Conservation (phyloP, 2,797 vertebrate genomes). For the Sebastes kiyomatsui region DNA sequence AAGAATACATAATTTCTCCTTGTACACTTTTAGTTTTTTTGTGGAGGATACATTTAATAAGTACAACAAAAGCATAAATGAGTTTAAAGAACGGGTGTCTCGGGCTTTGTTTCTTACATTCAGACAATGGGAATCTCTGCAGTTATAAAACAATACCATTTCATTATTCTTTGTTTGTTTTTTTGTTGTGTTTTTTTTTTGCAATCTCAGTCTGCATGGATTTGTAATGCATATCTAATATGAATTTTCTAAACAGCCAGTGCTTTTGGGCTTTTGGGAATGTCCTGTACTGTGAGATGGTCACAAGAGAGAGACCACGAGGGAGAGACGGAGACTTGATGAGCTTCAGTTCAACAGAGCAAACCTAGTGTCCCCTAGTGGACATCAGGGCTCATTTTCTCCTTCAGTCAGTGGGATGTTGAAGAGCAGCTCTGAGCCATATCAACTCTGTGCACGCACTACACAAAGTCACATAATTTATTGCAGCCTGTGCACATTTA, state of each 20-base stretch:
- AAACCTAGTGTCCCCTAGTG: constrained; percentile 76
- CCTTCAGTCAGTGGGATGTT: background rate
- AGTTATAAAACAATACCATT: constrained; percentile 27
- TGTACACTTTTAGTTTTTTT: background rate
- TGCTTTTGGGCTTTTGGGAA: constrained; percentile 49
- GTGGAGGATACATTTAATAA: background rate
- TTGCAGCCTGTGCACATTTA: constrained; percentile 31
- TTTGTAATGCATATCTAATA: constrained; percentile 59
- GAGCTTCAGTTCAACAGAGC: constrained; percentile 38
- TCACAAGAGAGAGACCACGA: background rate
- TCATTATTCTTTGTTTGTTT: constrained; percentile 25
- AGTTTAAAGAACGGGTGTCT: background rate
- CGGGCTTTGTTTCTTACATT: background rate
- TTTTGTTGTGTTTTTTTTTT: background rate
- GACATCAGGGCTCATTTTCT: constrained; percentile 35
- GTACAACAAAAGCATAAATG: background rate
- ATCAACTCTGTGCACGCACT: constrained; percentile 10
- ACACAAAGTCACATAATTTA: constrained; percentile 31
- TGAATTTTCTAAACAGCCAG: constrained; percentile 59
- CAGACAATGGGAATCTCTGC: background rate
- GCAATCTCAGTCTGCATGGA: constrained; percentile 39
- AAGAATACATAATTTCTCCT: background rate
- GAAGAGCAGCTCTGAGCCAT: constrained; percentile 10
- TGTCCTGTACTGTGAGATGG: constrained; percentile 36
- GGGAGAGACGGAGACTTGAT: constrained; percentile 14